Base-by-base conservation (phyloP, 1,140 invertebrate genomes). In the Drosophila auraria region DNA sequence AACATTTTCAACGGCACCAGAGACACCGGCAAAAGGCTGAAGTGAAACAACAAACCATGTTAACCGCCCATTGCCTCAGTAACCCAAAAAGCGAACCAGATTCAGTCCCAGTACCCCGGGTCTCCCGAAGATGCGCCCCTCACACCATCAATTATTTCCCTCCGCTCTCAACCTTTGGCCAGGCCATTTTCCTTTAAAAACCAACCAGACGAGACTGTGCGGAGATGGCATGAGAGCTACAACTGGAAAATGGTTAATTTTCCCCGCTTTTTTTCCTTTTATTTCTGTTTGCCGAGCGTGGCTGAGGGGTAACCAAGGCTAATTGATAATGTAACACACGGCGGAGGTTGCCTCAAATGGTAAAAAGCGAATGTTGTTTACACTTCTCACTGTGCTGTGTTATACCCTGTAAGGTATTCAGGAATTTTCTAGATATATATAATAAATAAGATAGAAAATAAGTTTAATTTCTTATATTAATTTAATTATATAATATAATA, bases 151-250 rank as follows among this genome's bases (percentile, higher is more conserved):
- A 78, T 60, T 78, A 78, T 27, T 40, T 44, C 30, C 47, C 70
- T 50, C 53, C 69, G 45, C 54, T 60, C 69, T 73, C 71, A 74
- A 74, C 71, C 71, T 74, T 74, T 74, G 71, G 68, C 71, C 78
- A 54, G 25, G 61, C 36, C 58, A 50, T 80, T 80, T 80, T 80
- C 78, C 77, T 74, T 87, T 87, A 87, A 87, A 87, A 83, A 87
- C 80, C 83, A 87, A 74, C 38, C 54, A 44, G 58, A 73, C 68
- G 57, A 51, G 50, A 23, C 50, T 53, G 58, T 40, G 54, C 50
- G 20, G 20, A 30, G 38, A 11, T 57, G 63, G 51, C 66, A 70
- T 50, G 42, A 45, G 42, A 74, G 71, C 51, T 62, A 78, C 74
- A 69, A 49, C 44, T 69, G 64, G 74, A 72, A 73, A 82, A 66